These are phyloP conservation scores for Acanthoscelides obtectus DNA, from an alignment of 2,888 invertebrate species.

Conservation along the genomic window DNA sequence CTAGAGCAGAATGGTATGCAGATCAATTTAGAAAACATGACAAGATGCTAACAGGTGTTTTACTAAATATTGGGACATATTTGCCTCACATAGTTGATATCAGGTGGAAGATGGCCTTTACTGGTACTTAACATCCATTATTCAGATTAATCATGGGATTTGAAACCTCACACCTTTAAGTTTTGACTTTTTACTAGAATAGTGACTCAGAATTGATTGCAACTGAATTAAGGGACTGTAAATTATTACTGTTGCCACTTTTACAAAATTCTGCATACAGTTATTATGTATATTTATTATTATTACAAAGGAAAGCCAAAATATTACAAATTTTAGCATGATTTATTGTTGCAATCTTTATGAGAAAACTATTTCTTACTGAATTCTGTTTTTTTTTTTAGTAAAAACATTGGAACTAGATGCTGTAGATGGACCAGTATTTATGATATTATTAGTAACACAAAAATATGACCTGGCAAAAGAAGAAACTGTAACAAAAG, in stretches of 20 bases:
- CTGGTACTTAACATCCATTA: not conserved
- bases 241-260: no score
- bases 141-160: no score
- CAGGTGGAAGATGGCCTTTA: not conserved
- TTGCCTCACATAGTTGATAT: not conserved
- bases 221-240: no score
- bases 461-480: not conserved
- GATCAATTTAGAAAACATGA: not conserved
- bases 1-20: not conserved
- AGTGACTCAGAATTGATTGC: no score
- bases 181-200: no score
- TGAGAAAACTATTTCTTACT: not conserved
- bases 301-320: no score
- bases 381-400: not conserved
- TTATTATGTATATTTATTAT: no score
- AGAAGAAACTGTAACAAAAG: not conserved
- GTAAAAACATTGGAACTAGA: not conserved
- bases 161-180: no score
- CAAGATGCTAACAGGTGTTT: not conserved
- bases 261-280: no score
- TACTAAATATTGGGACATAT: not conserved
- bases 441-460: not conserved
- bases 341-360: no score
- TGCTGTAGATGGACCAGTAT: not conserved
- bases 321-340: no score